Evolutionary conservation across 2,113 vertebrate species (phyloP).

Genomic region (Gnathonemus echidnorhynchus): DNA sequence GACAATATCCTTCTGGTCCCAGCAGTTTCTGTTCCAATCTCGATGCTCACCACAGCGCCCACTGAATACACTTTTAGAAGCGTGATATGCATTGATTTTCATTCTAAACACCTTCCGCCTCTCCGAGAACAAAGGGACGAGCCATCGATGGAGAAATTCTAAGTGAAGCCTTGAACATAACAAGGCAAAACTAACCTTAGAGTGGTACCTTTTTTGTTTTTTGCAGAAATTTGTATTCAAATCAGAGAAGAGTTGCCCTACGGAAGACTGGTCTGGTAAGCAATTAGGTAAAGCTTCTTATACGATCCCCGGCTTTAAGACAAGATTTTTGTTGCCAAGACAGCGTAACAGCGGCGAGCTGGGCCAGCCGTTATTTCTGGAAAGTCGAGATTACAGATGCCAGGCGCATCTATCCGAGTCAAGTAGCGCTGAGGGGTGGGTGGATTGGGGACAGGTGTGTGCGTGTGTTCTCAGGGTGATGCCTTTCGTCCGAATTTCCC

Average conservation of each 20-base stretch:
- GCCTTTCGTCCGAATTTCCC: background rate
- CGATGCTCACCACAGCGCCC: background rate
- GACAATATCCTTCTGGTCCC: background rate
- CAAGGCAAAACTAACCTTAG: slow-evolving; percentile 4
- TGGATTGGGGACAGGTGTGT: background rate
- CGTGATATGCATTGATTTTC: background rate
- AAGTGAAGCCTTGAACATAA: background rate
- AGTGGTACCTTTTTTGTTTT: background rate
- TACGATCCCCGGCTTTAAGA: background rate
- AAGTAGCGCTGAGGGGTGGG: background rate
- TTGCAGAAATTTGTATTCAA: slow-evolving; percentile 15
- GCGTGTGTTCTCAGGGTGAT: background rate
- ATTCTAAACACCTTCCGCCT: slow-evolving; percentile 1
- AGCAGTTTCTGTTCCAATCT: background rate
- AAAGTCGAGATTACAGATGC: slow-evolving; percentile 11
- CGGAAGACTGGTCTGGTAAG: slow-evolving; percentile 15
- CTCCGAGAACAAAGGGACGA: background rate
- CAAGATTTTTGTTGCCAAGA: slow-evolving; percentile 21
- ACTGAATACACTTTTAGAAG: background rate
- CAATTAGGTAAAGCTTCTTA: slow-evolving; percentile 20
- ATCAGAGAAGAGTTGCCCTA: slow-evolving; percentile 12
- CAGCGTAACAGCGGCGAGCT: background rate
- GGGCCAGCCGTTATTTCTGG: slow-evolving; percentile 5
- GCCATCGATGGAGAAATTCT: background rate
- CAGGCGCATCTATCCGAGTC: background rate